Percentiles rank a stretch among this genome's conserved stretches.
Conservation (phyloP, 2,888 invertebrate genomes). For the Sinohyriopsis cumingii region DNA sequence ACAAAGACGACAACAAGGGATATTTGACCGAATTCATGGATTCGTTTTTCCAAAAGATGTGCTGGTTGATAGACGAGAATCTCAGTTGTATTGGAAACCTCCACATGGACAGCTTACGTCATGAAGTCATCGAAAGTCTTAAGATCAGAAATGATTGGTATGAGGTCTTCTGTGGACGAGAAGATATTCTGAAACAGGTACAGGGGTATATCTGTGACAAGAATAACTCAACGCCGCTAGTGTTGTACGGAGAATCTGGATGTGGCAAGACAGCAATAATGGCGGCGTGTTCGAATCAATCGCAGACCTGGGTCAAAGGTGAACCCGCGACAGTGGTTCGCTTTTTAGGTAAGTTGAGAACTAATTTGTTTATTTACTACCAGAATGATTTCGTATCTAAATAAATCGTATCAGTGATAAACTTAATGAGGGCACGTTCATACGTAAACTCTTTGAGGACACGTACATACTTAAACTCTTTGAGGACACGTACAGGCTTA, state of each 20-base stretch:
- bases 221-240: conserved; percentile 34
- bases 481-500: no score
- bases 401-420: background rate
- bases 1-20: conserved; percentile 35
- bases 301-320: conserved; percentile 39
- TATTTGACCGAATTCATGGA: conserved; percentile 43
- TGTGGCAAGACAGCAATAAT: conserved; percentile 64
- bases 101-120: conserved; percentile 40
- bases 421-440: background rate
- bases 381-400: background rate
- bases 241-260: conserved; percentile 61
- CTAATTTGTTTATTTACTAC: background rate
- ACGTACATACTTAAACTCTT: no score
- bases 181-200: conserved; percentile 32
- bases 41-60: conserved; percentile 43
- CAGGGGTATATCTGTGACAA: conserved; percentile 24
- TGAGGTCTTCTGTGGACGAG: conserved; percentile 51
- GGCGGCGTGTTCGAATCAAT: conserved; percentile 47
- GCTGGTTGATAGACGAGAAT: conserved; percentile 47
- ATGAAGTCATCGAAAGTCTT: conserved; percentile 51
- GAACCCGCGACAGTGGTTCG: conserved; percentile 50
- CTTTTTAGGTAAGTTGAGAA: conserved; percentile 53
- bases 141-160: conserved; percentile 40
- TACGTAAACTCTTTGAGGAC: no score
- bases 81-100: conserved; percentile 20